Percentiles rank a stretch among this genome's conserved stretches.
Evolutionary conservation across 1,140 invertebrate genomes (phyloP).

Genomic region (Marisa cornuarietis): DNA sequence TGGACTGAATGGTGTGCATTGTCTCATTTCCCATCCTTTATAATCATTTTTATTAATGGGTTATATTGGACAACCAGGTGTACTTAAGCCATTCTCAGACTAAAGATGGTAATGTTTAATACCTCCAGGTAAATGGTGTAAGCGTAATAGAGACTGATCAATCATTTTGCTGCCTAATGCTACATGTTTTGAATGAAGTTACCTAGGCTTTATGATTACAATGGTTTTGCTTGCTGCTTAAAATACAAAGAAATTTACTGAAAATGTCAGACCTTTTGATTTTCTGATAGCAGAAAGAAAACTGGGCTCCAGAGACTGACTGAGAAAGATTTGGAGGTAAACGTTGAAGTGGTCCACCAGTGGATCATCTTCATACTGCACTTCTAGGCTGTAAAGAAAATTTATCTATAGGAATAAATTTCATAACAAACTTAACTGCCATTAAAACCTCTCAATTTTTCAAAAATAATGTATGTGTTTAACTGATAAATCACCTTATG

Average conservation of each 20-base stretch:
- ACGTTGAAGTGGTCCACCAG: constrained; percentile 62
- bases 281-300: constrained; percentile 54
- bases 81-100: too few species aligned
- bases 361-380: constrained; percentile 59
- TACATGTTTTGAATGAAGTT: background rate
- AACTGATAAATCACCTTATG: too few species aligned
- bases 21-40: too few species aligned
- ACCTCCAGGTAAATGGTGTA: background rate
- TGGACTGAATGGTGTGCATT: too few species aligned
- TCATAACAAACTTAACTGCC: too few species aligned
- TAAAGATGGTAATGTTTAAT: too few species aligned
- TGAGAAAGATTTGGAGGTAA: constrained; percentile 63
- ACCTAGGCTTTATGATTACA: background rate
- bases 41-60: too few species aligned
- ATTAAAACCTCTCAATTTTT: too few species aligned
- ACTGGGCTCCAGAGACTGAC: constrained; percentile 55
- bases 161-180: too few species aligned
- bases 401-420: too few species aligned
- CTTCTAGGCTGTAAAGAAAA: constrained; percentile 47
- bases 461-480: too few species aligned
- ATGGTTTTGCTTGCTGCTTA: background rate
- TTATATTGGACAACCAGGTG: too few species aligned
- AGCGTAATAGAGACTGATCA: background rate
- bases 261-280: constrained; percentile 41
- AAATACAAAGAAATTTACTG: background rate